Conservation (phyloP, 1,140 invertebrate species). For the Brevipalpus yothersi region DNA sequence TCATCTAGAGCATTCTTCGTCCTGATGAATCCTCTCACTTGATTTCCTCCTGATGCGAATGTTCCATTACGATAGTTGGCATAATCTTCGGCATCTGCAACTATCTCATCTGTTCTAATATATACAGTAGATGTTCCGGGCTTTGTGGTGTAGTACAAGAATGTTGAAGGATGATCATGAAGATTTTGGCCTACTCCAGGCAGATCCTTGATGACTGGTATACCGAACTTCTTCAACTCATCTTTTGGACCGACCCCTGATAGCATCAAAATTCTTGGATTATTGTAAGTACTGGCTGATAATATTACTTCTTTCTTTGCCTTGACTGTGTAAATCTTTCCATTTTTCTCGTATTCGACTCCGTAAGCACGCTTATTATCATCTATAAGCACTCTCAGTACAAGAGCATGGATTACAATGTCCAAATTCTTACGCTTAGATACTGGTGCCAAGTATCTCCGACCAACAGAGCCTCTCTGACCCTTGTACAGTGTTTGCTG, state of each 20-base stretch:
- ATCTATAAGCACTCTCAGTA: slow-evolving; percentile 46
- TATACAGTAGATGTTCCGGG: neutral
- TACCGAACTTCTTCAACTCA: slow-evolving; percentile 9
- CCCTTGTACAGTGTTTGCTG: neutral
- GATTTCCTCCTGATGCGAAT: neutral
- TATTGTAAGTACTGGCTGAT: slow-evolving; percentile 50
- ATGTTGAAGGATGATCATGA: slow-evolving; percentile 18
- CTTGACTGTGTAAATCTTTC: slow-evolving; percentile 32
- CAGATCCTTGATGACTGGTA: slow-evolving; percentile 19
- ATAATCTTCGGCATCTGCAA: neutral
- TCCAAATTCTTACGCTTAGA: slow-evolving; percentile 54
- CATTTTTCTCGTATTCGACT: slow-evolving; percentile 25
- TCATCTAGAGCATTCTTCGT: neutral
- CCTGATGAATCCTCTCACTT: neutral
- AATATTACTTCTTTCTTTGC: slow-evolving; percentile 49
- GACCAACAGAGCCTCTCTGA: slow-evolving; percentile 53
- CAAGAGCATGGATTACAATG: slow-evolving; percentile 53
- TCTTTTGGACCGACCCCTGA: slow-evolving; percentile 50
- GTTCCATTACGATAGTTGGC: neutral
- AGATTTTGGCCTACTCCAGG: slow-evolving; percentile 23
- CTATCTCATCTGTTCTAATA: neutral
- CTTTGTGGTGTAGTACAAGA: neutral
- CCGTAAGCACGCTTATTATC: neutral
- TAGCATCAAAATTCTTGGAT: slow-evolving; percentile 58
- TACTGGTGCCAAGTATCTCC: slow-evolving; percentile 61